Evolutionary conservation across 30 jellyfish, hydroid and myxozoan genomes (phyloP).

Genomic region (Chironex yamaguchii): DNA sequence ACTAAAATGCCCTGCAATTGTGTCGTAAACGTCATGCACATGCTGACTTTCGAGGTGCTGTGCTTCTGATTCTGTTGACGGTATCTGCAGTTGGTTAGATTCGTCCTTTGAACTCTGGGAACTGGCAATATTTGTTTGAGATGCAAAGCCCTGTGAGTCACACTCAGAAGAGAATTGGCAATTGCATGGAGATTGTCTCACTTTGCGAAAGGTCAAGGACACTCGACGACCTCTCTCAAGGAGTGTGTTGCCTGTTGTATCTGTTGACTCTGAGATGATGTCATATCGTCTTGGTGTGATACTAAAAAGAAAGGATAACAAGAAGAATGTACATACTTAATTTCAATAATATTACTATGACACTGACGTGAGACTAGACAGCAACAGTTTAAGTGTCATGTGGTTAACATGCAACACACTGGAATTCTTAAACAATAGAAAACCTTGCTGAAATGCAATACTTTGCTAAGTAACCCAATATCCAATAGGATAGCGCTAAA

Average conservation of each 20-base stretch:
- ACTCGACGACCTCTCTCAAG: constrained; percentile 82
- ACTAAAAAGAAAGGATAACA: constrained; percentile 19
- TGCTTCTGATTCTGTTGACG: constrained; percentile 77
- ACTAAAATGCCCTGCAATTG: constrained; percentile 94
- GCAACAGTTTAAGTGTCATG: background rate
- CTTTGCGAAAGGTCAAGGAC: constrained; percentile 87
- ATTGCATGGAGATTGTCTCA: constrained; percentile 63
- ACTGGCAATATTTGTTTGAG: background rate
- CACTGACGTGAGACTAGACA: no score
- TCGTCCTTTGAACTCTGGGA: background rate
- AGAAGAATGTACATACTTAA: background rate
- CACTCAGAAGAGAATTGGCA: constrained; percentile 82
- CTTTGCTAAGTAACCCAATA: no score
- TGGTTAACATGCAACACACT: no score
- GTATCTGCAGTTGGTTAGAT: constrained; percentile 40
- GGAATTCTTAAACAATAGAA: no score
- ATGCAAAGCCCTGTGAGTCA: constrained; percentile 73
- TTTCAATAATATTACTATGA: no score
- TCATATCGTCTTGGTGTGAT: constrained; percentile 94
- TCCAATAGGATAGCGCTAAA: no score
- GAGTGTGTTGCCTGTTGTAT: constrained; percentile 44
- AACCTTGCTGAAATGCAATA: no score
- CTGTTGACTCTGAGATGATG: constrained; percentile 56
- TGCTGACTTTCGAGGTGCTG: constrained; percentile 72
- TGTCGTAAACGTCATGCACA: constrained; percentile 87